These are phyloP conservation scores for Benitochromis conjunctus DNA, from an alignment of 2,113 vertebrate species.

Conservation along the genomic window DNA sequence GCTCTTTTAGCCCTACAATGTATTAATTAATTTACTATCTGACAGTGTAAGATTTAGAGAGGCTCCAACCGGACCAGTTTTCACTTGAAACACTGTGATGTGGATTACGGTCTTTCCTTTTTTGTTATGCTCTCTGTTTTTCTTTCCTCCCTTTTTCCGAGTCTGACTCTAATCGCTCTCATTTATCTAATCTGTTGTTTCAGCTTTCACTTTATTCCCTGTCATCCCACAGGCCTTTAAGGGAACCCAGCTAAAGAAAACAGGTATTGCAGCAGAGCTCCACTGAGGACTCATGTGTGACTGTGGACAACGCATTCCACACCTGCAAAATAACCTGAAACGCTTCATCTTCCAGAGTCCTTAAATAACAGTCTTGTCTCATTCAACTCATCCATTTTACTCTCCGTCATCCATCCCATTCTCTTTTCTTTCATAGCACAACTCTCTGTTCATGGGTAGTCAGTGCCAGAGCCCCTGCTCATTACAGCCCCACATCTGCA, in stretches of 20 bases:
- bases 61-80: neutral
- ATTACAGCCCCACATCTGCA: constrained; percentile 75
- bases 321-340: constrained; percentile 49
- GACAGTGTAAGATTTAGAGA: neutral
- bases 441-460: constrained; percentile 48
- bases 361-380: constrained; percentile 25
- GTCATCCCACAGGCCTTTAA: neutral
- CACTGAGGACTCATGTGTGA: constrained; percentile 36
- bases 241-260: neutral
- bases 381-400: constrained; percentile 5
- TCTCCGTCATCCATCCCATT: constrained; percentile 17
- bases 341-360: neutral
- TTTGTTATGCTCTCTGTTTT: neutral
- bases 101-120: neutral
- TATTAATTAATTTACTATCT: neutral
- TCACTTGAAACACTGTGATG: neutral
- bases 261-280: neutral
- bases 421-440: constrained; percentile 32
- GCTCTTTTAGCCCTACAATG: neutral
- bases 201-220: neutral
- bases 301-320: constrained; percentile 2
- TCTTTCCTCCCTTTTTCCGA: neutral
- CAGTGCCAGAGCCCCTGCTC: constrained; percentile 49
- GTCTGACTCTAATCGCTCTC: neutral
- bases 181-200: neutral